Conservation (phyloP, 2,797 vertebrate genomes). For the Neostethus bicornis region DNA sequence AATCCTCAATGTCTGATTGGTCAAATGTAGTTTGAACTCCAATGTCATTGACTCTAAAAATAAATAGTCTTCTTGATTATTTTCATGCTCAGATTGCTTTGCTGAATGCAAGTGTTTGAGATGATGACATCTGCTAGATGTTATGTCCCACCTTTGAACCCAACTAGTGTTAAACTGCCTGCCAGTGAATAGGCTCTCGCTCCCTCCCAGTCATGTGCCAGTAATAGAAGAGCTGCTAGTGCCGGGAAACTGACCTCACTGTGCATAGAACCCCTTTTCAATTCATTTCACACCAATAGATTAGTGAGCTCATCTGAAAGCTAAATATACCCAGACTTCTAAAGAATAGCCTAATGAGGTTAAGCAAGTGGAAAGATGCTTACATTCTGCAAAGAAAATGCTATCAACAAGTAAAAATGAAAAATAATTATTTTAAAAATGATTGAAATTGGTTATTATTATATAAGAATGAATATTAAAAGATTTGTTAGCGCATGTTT, state of each 20-base stretch:
- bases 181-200: conserved; percentile 46
- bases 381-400: conserved; percentile 6
- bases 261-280: conserved; percentile 21
- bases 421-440: no score
- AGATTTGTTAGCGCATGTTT: conserved; percentile 33
- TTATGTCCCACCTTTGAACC: conserved; percentile 43
- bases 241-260: conserved; percentile 68
- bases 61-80: conserved; percentile 25
- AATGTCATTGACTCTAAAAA: conserved; percentile 55
- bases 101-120: conserved; percentile 35
- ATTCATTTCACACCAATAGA: conserved; percentile 52
- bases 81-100: conserved; percentile 43
- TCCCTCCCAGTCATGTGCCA: conserved; percentile 54
- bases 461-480: no score
- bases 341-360: conserved; percentile 1
- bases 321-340: conserved; percentile 59
- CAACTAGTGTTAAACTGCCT: conserved; percentile 10
- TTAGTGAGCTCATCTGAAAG: conserved; percentile 48
- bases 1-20: neutral
- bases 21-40: conserved; percentile 29
- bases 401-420: neutral
- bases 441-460: no score
- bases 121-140: conserved; percentile 23
- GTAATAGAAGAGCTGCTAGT: conserved; percentile 63
- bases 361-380: conserved; percentile 11